Conservation (phyloP, 2,113 vertebrate genomes). For the Carollia perspicillata region DNA sequence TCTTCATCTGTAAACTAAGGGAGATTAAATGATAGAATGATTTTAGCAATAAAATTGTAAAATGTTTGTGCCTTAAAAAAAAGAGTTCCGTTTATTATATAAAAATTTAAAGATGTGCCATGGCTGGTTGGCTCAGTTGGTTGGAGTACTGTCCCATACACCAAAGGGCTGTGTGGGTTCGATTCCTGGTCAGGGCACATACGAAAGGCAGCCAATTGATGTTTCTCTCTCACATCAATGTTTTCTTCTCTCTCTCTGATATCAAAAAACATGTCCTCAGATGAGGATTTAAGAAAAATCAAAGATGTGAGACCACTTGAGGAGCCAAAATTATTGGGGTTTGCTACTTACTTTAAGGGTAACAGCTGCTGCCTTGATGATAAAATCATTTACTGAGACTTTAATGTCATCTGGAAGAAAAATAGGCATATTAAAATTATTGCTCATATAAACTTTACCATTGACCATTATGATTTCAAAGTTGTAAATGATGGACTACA, state of each 20-base stretch:
- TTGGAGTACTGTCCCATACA: no score
- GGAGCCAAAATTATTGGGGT: background rate
- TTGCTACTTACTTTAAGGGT: constrained; percentile 92
- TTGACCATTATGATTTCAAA: background rate
- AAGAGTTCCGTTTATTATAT: background rate
- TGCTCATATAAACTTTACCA: background rate
- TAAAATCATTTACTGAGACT: constrained; percentile 98
- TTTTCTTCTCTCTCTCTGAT: no score
- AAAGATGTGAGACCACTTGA: background rate
- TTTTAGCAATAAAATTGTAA: background rate
- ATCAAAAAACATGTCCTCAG: no score
- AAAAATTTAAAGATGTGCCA: background rate
- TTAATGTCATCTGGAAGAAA: constrained; percentile 90
- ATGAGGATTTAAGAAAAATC: no score
- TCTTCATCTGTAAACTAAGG: background rate
- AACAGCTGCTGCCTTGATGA: constrained; percentile 95
- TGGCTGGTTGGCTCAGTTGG: no score
- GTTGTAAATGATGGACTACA: background rate
- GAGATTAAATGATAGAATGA: background rate
- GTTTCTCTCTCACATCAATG: no score
- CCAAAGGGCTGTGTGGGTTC: no score
- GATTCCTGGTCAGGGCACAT: no score
- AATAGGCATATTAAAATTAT: constrained; percentile 69
- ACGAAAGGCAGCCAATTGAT: no score
- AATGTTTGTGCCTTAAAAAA: constrained; percentile 25